Base-by-base conservation (phyloP, 2,888 invertebrate species). In the Apotomis turbidana region DNA sequence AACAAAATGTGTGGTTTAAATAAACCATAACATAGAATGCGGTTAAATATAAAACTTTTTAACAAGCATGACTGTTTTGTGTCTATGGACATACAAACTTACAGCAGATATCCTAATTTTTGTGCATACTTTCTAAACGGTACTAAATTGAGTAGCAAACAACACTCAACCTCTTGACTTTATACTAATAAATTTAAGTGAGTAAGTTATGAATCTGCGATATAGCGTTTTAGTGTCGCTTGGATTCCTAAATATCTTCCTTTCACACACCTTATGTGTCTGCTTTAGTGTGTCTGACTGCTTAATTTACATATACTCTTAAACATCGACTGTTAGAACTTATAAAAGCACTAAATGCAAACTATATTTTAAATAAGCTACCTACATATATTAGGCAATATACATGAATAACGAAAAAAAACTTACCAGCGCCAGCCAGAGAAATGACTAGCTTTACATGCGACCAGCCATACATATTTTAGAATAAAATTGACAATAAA, bases 381-480 rank as follows among this genome's bases (percentile, higher is more conserved):
- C 79, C 75, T 71, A 74, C 79, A 78, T 79, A 78, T 82, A 84
- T 81, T 82, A 83, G 79, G 41, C 68, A 27, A 78, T 76, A 77
- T 59, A 75, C 77, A 79, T 75, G 77, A 77, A 75, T 76, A 78
- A 78, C 75, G 77, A 75, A 77, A 81, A 80, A 78, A 78, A 75
- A 70, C 76, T 78, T 79, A 80, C 76, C 77, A 68, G 78, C 76
- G 80, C 76, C 77, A 68, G 78, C 76, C 76, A 75, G 79, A 80
- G 73, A 76, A 73, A 78, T 87, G 87, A 88, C 88, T 89, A 89
- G 88, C 83, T 85, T 77, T 15, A 41, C 63, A 73, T 71, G 73
- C 72, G 73, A 70, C 64, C 49, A 58, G 62, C 54, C 55, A 70
- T 64, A 68, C 55, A 70, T 64, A 68, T 71, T 61, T 71, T 59